phyloP scores from a whole-genome alignment of 30 jellyfish, hydroid and myxozoan species.

The Mastigias papua region DNA sequence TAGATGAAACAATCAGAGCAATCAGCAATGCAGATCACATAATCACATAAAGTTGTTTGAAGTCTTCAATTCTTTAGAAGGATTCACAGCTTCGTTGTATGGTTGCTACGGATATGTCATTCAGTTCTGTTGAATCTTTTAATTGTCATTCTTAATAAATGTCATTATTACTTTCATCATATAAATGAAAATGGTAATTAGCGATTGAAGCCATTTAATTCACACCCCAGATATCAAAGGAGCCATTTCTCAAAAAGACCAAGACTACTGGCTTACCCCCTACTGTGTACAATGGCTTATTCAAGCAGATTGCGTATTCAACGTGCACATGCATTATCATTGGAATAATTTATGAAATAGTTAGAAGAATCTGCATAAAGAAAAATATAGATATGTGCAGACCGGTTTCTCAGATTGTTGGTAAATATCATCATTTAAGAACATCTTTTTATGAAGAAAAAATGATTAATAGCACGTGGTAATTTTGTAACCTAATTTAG shows the following conservation, averaged over 20 bases:
- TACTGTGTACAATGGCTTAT: conserved; percentile 39
- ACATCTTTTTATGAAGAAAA: too few relatives aligned
- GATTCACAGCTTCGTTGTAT: not conserved
- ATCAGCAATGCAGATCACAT: too few relatives aligned
- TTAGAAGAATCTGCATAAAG: conserved; percentile 41
- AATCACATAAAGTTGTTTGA: too few relatives aligned
- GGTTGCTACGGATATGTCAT: too few relatives aligned
- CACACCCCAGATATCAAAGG: conserved; percentile 42
- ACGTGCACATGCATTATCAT: conserved; percentile 9
- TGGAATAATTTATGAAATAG: conserved; percentile 58
- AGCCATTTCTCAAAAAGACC: conserved; percentile 29
- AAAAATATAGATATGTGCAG: conserved; percentile 32
- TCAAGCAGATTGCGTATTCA: conserved; percentile 32
- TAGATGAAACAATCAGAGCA: too few relatives aligned
- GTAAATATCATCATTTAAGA: not conserved
- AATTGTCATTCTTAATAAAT: too few relatives aligned
- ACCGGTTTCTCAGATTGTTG: not conserved
- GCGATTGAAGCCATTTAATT: too few relatives aligned
- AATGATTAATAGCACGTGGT: too few relatives aligned
- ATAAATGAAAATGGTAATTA: too few relatives aligned
- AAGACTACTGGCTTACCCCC: conserved; percentile 50
- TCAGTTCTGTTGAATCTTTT: too few relatives aligned
- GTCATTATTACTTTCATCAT: too few relatives aligned
- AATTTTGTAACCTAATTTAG: too few relatives aligned
- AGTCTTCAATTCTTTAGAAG: not conserved